These are phyloP conservation scores for Nemapogon koenigi DNA, from an alignment of 2,888 invertebrate genomes.

Conservation along the genomic window DNA sequence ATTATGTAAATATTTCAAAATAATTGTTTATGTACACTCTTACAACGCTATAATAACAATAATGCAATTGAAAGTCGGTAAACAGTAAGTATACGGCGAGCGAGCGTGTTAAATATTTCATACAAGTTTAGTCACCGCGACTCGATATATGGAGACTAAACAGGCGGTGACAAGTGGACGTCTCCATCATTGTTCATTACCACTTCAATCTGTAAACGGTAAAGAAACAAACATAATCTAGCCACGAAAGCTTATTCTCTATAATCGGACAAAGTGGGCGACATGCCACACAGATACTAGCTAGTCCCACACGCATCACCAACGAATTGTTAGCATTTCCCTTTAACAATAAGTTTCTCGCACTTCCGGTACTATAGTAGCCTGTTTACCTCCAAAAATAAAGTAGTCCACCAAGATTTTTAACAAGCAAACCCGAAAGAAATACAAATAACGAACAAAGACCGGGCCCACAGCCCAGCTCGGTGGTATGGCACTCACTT, in stretches of 20 bases:
- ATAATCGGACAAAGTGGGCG: constrained; percentile 2
- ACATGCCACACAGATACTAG: constrained; percentile 5
- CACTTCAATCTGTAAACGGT: too few relatives aligned
- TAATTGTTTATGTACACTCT: too few relatives aligned
- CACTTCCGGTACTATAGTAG: constrained; percentile 9
- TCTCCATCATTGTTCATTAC: constrained; percentile 4
- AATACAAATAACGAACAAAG: constrained; percentile 22
- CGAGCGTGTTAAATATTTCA: too few relatives aligned
- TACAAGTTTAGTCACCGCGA: too few relatives aligned
- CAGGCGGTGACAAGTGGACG: too few relatives aligned
- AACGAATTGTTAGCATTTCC: constrained; percentile 34
- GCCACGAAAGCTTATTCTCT: not conserved
- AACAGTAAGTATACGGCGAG: too few relatives aligned
- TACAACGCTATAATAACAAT: too few relatives aligned
- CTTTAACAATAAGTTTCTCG: constrained; percentile 27
- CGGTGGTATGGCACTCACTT: constrained; percentile 22
- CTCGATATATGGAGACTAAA: too few relatives aligned
- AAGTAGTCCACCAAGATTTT: constrained; percentile 51
- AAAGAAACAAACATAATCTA: too few relatives aligned
- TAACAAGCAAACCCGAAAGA: constrained; percentile 49
- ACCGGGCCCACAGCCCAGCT: constrained; percentile 21
- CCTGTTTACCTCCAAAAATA: constrained; percentile 36
- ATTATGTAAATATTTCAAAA: too few relatives aligned
- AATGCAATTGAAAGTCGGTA: too few relatives aligned
- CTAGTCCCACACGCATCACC: constrained; percentile 15